phyloP scores from a whole-genome alignment of 2,113 vertebrate genomes.

The Apus apus region DNA sequence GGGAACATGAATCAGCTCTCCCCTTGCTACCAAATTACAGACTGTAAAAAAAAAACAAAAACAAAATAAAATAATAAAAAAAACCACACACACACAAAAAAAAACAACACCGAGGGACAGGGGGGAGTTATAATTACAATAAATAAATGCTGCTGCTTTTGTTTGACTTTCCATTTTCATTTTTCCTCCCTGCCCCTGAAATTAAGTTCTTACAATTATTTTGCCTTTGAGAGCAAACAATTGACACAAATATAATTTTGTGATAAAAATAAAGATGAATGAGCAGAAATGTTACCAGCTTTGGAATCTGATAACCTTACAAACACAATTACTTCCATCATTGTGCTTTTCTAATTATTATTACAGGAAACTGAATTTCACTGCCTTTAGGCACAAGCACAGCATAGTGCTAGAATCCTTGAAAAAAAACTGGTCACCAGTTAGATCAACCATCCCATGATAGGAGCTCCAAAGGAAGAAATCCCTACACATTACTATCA shows the following conservation, averaged over 20 bases:
- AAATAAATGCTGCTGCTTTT: background rate
- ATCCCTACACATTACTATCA: background rate
- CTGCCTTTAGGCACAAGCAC: background rate
- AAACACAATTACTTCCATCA: background rate
- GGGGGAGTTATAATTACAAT: rapidly evolving
- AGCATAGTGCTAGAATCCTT: background rate
- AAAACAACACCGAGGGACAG: rapidly evolving
- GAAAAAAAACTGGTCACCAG: background rate
- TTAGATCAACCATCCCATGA: background rate
- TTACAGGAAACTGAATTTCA: background rate
- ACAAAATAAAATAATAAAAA: no score
- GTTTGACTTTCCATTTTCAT: background rate
- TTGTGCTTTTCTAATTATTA: background rate
- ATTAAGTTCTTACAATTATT: background rate
- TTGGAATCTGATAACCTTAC: background rate
- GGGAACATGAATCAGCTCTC: background rate
- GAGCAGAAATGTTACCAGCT: background rate
- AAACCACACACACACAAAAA: no score
- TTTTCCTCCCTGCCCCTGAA: background rate
- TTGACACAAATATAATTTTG: background rate
- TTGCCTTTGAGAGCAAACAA: background rate
- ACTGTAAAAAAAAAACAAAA: background rate
- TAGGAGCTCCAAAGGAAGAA: background rate
- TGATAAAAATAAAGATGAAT: background rate
- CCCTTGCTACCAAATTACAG: background rate